These are phyloP conservation scores for Rhingia rostrata DNA, from an alignment of 2,888 invertebrate genomes.

Conservation along the genomic window DNA sequence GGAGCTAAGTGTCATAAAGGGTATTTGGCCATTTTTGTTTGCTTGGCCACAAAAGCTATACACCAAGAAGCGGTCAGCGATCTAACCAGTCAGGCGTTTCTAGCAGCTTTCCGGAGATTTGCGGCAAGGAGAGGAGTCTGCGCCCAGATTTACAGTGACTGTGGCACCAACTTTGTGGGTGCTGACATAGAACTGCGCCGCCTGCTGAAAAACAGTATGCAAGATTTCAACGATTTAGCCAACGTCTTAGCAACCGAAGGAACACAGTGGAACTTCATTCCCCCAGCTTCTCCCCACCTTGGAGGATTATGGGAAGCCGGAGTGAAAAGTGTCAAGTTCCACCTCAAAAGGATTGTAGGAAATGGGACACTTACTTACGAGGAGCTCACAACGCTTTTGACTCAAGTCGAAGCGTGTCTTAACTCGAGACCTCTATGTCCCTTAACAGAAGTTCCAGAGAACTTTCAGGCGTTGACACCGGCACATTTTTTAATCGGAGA, in stretches of 20 bases:
- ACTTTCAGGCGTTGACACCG: conserved; percentile 74
- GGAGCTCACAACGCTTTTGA: background rate
- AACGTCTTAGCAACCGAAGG: too few species aligned
- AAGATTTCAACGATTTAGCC: conserved; percentile 17
- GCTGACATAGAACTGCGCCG: conserved; percentile 56
- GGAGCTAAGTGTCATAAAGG: too few species aligned
- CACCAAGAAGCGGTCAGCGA: conserved; percentile 58
- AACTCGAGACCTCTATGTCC: conserved; percentile 71
- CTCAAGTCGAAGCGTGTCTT: conserved; percentile 42
- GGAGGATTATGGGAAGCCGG: background rate
- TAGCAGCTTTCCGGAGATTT: too few species aligned
- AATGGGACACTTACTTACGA: background rate
- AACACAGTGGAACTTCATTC: too few species aligned
- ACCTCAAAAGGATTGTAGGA: conserved; percentile 14
- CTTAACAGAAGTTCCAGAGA: conserved; percentile 70
- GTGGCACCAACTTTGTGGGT: conserved; percentile 60
- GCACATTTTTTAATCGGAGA: conserved; percentile 42
- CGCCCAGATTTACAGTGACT: conserved; percentile 75
- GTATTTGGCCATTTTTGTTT: too few species aligned
- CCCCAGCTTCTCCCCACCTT: conserved; percentile 12
- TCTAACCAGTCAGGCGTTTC: conserved; percentile 51
- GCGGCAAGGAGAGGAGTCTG: too few species aligned
- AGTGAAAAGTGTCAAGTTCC: conserved; percentile 19
- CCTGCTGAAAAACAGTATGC: background rate
- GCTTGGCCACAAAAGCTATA: conserved; percentile 47